Conservation (phyloP, 2,797 vertebrate genomes). For the Mormyrus hasselquistii region DNA sequence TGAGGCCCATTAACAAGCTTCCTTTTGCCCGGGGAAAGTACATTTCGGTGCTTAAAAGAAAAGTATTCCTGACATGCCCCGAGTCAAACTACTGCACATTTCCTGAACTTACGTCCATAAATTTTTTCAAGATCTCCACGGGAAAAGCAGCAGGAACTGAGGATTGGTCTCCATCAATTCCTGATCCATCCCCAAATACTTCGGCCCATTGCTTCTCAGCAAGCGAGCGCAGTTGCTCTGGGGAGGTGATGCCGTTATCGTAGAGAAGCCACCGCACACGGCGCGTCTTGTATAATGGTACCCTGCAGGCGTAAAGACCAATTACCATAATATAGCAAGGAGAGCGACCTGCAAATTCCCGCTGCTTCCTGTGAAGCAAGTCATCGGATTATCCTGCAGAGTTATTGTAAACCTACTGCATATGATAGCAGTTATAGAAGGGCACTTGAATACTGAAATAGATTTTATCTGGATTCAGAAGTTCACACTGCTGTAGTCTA, state of each 20-base stretch:
- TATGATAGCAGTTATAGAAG: background rate
- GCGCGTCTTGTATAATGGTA: background rate
- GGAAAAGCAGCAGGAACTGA: background rate
- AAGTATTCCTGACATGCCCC: background rate
- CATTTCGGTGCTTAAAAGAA: background rate
- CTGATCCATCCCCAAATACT: background rate
- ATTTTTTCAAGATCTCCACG: background rate
- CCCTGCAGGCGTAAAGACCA: background rate
- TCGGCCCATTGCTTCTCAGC: background rate
- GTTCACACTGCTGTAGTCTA: background rate
- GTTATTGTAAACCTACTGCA: background rate
- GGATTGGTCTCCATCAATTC: background rate
- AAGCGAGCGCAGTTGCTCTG: background rate
- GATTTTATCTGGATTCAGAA: background rate
- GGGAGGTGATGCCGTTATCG: background rate
- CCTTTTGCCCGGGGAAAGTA: background rate
- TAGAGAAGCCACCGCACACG: background rate
- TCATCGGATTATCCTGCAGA: background rate
- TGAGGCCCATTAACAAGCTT: background rate
- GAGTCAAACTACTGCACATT: background rate
- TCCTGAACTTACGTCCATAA: background rate
- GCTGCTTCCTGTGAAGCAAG: background rate
- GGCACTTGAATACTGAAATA: background rate
- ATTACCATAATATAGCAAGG: background rate
- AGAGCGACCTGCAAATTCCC: background rate